Conservation (phyloP, 2,888 invertebrate genomes). For the Amiota mariae region DNA sequence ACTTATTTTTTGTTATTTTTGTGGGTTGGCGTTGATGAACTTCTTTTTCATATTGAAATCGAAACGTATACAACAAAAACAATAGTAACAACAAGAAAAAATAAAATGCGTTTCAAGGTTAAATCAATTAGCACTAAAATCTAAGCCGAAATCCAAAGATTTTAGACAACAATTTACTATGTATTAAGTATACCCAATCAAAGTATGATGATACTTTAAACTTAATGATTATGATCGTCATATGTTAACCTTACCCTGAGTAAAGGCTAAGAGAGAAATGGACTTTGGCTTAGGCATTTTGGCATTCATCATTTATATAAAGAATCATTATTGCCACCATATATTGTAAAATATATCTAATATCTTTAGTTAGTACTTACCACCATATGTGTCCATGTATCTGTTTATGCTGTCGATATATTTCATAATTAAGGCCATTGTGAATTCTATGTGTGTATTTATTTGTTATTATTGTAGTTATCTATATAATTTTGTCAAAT, state of each 20-base stretch:
- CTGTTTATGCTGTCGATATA: conserved; percentile 85
- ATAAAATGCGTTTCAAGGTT: conserved; percentile 57
- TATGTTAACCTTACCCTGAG: too few relatives aligned
- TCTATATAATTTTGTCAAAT: too few relatives aligned
- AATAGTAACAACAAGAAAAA: conserved; percentile 34
- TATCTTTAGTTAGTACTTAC: conserved; percentile 75
- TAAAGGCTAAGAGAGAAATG: too few relatives aligned
- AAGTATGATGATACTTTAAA: too few relatives aligned
- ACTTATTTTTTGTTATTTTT: conserved; percentile 42
- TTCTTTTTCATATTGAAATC: neutral
- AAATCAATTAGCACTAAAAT: conserved; percentile 55
- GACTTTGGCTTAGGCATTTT: too few relatives aligned
- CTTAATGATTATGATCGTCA: too few relatives aligned
- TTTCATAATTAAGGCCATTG: conserved; percentile 87
- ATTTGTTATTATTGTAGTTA: neutral
- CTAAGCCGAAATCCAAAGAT: conserved; percentile 4
- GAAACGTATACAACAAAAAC: conserved; percentile 21
- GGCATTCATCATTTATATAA: too few relatives aligned
- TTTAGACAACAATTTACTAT: neutral
- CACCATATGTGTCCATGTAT: conserved; percentile 88
- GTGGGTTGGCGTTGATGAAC: conserved; percentile 11
- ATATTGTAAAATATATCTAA: too few relatives aligned
- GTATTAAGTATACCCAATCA: too few relatives aligned
- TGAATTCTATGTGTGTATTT: conserved; percentile 54
- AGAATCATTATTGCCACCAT: too few relatives aligned